Evolutionary conservation across 2,113 vertebrate species (phyloP).

Genomic region (Pipa parva): DNA sequence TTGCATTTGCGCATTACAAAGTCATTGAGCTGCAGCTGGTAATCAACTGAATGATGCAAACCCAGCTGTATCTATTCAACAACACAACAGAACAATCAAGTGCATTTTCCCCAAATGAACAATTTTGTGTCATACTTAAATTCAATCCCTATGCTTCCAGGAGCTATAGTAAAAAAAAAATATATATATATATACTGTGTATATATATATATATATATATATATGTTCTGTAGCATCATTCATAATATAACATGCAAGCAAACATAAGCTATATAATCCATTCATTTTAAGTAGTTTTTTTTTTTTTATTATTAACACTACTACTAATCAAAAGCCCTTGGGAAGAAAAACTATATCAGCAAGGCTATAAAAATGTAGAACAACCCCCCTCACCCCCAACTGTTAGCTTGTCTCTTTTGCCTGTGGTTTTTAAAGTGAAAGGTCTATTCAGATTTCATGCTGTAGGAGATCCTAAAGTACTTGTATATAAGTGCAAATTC

Average conservation of each 20-base stretch:
- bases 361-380: neutral
- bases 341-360: neutral
- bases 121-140: conserved; percentile 11
- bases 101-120: conserved; percentile 23
- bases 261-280: too few species aligned
- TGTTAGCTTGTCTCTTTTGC: neutral
- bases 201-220: too few species aligned
- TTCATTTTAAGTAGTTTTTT: too few species aligned
- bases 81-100: conserved; percentile 29
- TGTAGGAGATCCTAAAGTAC: conserved; percentile 17
- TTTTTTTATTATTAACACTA: too few species aligned
- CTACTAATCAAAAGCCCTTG: too few species aligned
- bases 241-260: too few species aligned
- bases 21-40: conserved; percentile 31
- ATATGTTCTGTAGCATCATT: too few species aligned
- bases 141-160: conserved; percentile 5
- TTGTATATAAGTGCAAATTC: conserved; percentile 33
- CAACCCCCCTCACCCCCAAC: neutral
- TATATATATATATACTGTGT: too few species aligned
- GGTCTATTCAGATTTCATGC: conserved; percentile 13
- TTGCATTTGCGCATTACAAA: conserved; percentile 24
- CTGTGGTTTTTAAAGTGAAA: neutral
- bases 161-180: neutral
- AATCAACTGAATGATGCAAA: conserved; percentile 28
- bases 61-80: conserved; percentile 21